Base-by-base conservation (phyloP, 2,113 vertebrate species). In the Pterocles gutturalis region DNA sequence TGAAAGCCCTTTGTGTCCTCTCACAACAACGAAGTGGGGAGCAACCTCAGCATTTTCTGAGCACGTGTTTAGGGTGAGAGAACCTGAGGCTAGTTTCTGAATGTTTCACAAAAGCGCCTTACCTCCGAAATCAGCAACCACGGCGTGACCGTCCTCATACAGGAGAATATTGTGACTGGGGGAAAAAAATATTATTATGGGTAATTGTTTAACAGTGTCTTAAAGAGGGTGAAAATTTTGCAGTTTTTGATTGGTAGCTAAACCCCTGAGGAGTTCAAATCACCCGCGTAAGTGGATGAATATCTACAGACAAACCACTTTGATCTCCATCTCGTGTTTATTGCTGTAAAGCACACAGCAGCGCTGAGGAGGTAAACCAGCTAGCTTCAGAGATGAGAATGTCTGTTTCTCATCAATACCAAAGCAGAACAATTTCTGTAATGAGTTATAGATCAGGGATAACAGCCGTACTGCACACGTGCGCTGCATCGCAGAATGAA, bases 91-190 rank as follows among this genome's bases (percentile, higher is more conserved):
- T 77, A 70, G 46, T 83, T 46, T 65, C 19, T 9, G 75, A 81
- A 77, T 25, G 36, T 66, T 66, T 43, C 13, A 48, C 48, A 54
- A 82, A 81, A 71, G 7, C 11, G 49, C 21, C 97, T 97, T 83
- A 99, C 99, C 99, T 98, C 99, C 99, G 96, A 99, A 99, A 97
- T 99, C 99, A 75, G 99, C 99, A 66, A 99, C 99, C 64, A 99
- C 99, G 4, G 99, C 99, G 13, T 99, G 99, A 6, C 99, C 99
- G 6, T 99, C 99, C 91, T 99, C 99, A 85, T 99, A 99, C 10
- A 99, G 99, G 93, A 99, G 98, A 94, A 99, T 99, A 66, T 99
- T 99, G 96, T 99, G 99, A 94, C 99, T 99, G 95, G 34, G 41
- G 11, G 31, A 87, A 89, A 88, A 45, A 78, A 57, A 31, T 13